phyloP scores from a whole-genome alignment of 2,113 vertebrate genomes.

The Scophthalmus maximus region DNA sequence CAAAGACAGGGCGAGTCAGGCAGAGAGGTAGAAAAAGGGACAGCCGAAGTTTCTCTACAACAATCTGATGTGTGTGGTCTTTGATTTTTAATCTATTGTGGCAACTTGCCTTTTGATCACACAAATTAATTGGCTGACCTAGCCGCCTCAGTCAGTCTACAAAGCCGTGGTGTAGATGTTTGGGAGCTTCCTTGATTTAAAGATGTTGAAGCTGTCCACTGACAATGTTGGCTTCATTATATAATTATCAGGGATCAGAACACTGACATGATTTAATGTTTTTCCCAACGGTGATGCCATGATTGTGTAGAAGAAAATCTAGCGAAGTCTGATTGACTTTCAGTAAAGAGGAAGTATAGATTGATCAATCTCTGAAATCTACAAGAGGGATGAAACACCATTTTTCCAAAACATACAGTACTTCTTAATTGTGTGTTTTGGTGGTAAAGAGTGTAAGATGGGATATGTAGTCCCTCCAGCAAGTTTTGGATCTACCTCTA shows the following conservation, averaged over 20 bases:
- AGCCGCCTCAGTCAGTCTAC: constrained; percentile 1
- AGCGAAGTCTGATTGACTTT: constrained; percentile 3
- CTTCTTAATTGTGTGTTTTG: not conserved
- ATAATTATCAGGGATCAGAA: constrained; percentile 27
- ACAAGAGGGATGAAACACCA: not conserved
- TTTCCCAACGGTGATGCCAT: not conserved
- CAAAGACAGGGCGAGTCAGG: not conserved
- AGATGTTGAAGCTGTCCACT: constrained; percentile 19
- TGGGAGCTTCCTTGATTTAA: constrained; percentile 30
- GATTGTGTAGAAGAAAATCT: not conserved
- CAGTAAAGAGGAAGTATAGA: not conserved
- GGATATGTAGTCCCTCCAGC: too few relatives aligned
- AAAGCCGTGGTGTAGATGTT: constrained; percentile 13
- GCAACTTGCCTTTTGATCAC: constrained; percentile 22
- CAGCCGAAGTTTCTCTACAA: not conserved
- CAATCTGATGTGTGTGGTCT: not conserved
- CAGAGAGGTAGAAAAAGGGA: too few relatives aligned
- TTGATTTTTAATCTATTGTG: not conserved
- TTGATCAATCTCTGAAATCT: not conserved
- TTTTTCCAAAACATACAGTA: not conserved
- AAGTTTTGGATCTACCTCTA: too few relatives aligned
- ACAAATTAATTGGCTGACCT: constrained; percentile 19
- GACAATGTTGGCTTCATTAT: constrained; percentile 15
- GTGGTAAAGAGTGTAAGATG: too few relatives aligned
- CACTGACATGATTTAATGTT: constrained; percentile 14